Percentiles rank a stretch among this genome's conserved stretches.
Conservation (phyloP, 2,888 invertebrate species). For the Platerodrilus igneus region DNA sequence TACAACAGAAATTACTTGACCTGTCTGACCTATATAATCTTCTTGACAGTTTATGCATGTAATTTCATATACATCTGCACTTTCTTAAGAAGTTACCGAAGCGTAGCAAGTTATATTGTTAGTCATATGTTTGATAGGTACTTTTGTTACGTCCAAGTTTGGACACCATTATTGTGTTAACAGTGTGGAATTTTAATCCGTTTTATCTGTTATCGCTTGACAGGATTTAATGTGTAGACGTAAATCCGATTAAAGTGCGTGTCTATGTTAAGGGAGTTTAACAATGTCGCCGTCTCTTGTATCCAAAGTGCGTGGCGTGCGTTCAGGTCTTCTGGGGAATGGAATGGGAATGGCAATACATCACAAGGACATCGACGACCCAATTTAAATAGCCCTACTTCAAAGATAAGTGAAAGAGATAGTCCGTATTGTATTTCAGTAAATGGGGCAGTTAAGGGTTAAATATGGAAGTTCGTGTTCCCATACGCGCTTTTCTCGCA, state of each 20-base stretch:
- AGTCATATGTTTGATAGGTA: no score
- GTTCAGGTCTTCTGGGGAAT: slow-evolving; percentile 12
- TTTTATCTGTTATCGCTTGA: slow-evolving; percentile 14
- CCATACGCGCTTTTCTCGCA: slow-evolving; percentile 9
- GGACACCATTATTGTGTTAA: slow-evolving; percentile 5
- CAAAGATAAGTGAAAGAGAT: slow-evolving; percentile 12
- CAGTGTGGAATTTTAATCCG: slow-evolving; percentile 9
- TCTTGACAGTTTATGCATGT: no score
- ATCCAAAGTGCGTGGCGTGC: slow-evolving; percentile 17
- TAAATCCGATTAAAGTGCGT: slow-evolving; percentile 15
- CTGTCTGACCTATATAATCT: no score
- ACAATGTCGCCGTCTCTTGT: slow-evolving; percentile 13
- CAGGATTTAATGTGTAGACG: slow-evolving; percentile 13
- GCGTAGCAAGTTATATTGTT: no score
- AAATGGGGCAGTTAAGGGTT: slow-evolving; percentile 14
- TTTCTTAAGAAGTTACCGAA: no score
- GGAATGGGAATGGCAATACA: slow-evolving; percentile 13
- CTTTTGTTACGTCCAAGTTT: background rate
- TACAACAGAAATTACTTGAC: no score
- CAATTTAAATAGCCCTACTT: slow-evolving; percentile 11
- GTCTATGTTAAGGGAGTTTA: slow-evolving; percentile 14
- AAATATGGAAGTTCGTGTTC: slow-evolving; percentile 13
- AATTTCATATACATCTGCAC: no score
- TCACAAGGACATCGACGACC: slow-evolving; percentile 12
- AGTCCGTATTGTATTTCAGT: slow-evolving; percentile 12